phyloP scores from a whole-genome alignment of 2,888 invertebrate genomes.

The Spisula solida region DNA sequence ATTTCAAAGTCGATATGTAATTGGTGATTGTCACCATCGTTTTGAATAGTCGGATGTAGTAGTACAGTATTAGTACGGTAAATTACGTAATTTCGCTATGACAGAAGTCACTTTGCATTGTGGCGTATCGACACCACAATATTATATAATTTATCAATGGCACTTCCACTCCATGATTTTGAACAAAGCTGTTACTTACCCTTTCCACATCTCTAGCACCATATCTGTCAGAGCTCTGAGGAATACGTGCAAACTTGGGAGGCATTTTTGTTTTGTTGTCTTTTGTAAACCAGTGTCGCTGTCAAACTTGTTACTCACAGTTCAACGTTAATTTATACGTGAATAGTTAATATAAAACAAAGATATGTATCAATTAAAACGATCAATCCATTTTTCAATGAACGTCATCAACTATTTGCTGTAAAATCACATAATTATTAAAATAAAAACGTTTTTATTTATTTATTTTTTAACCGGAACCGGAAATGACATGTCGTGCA shows the following conservation, averaged over 20 bases:
- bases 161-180: no score
- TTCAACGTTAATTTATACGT: background rate
- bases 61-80: no score
- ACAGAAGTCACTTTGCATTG: no score
- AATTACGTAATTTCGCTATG: no score
- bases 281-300: background rate
- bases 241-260: slow-evolving; percentile 83
- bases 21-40: no score
- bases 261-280: slow-evolving; percentile 77
- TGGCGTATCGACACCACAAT: no score
- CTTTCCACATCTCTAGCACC: slow-evolving; percentile 77
- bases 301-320: background rate
- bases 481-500: slow-evolving; percentile 28
- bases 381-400: background rate
- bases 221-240: slow-evolving; percentile 74
- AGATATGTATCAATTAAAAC: background rate
- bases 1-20: no score
- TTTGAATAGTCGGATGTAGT: no score
- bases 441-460: background rate
- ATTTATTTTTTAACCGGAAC: background rate
- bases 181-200: slow-evolving; percentile 65
- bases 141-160: no score
- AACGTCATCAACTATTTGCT: background rate
- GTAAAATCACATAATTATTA: background rate
- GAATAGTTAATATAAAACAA: background rate